Conservation (phyloP, 2,113 vertebrate species). For the Heptranchias perlo region DNA sequence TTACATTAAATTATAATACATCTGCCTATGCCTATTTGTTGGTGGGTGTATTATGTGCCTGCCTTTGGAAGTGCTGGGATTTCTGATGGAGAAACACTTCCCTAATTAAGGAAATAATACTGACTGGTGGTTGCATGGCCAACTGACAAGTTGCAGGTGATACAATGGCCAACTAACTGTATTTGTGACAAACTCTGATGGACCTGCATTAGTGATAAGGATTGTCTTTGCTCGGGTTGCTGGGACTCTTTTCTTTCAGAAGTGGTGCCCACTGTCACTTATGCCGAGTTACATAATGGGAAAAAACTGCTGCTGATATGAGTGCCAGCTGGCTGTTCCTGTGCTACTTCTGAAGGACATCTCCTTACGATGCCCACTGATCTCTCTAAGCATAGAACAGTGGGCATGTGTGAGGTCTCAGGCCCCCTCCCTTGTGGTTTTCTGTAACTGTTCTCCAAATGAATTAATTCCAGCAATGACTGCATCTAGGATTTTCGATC, state of each 20-base stretch:
- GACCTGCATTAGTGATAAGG: background rate
- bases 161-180: background rate
- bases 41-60: background rate
- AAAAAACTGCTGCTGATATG: background rate
- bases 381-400: background rate
- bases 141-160: background rate
- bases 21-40: background rate
- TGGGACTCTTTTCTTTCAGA: background rate
- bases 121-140: background rate
- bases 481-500: background rate
- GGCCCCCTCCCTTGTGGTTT: background rate
- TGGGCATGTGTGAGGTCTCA: background rate
- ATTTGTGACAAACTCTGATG: background rate
- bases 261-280: background rate
- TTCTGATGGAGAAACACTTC: background rate
- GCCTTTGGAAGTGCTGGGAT: background rate
- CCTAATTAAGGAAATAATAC: background rate
- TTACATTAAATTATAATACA: background rate
- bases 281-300: background rate
- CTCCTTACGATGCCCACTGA: background rate
- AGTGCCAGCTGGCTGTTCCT: background rate
- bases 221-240: background rate
- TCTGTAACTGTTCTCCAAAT: slow-evolving; percentile 5
- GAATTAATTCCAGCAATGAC: slow-evolving; percentile 10
- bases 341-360: background rate